Evolutionary conservation across 2,888 invertebrate genomes (phyloP).

Genomic region (Anticlea derivata): DNA sequence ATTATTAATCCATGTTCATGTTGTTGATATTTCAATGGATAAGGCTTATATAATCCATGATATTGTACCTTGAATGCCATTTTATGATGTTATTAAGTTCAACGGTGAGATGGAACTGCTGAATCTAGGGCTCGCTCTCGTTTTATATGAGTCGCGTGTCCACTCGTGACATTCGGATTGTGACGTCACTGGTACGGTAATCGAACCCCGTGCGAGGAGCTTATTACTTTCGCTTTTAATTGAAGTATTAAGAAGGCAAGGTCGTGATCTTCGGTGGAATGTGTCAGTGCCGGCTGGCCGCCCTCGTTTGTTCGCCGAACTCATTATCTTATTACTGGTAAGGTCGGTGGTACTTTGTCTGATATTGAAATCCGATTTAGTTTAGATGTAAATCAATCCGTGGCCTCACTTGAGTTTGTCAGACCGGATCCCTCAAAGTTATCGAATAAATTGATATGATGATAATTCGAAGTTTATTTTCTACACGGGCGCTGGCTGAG

Average conservation of each 20-base stretch:
- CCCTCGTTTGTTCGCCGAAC: slow-evolving; percentile 21
- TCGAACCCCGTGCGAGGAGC: slow-evolving; percentile 55
- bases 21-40: background rate
- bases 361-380: slow-evolving; percentile 19
- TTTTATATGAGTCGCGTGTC: slow-evolving; percentile 59
- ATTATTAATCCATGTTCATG: background rate
- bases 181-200: slow-evolving; percentile 63
- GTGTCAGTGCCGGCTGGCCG: slow-evolving; percentile 32
- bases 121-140: slow-evolving; percentile 48
- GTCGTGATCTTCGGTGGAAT: slow-evolving; percentile 57
- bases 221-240: slow-evolving; percentile 74
- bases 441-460: no score
- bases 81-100: slow-evolving; percentile 54
- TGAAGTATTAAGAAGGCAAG: slow-evolving; percentile 56
- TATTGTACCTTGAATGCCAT: slow-evolving; percentile 70
- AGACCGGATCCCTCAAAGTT: no score
- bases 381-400: slow-evolving; percentile 26
- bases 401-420: slow-evolving; percentile 10
- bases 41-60: background rate
- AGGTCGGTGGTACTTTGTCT: slow-evolving; percentile 20
- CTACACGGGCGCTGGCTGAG: no score
- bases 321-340: slow-evolving; percentile 33
- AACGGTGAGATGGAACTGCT: slow-evolving; percentile 58
- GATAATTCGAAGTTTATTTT: no score
- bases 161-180: slow-evolving; percentile 54